Conservation (phyloP, 1,140 invertebrate species). For the Meloidogyne floridensis region DNA sequence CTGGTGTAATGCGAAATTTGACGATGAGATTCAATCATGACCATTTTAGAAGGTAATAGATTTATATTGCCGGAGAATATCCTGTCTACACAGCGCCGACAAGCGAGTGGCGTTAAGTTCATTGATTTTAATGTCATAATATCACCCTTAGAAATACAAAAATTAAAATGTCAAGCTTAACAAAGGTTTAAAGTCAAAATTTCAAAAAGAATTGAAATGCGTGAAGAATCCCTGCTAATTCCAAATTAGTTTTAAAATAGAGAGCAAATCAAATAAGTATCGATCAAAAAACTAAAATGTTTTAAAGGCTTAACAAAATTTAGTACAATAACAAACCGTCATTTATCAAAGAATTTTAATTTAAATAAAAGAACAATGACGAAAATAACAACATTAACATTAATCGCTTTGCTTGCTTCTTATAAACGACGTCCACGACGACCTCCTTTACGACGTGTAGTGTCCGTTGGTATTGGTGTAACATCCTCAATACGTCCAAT, state of each 20-base stretch:
- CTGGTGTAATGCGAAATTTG: background rate
- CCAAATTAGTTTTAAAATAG: no score
- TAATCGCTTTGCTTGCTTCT: constrained; percentile 55
- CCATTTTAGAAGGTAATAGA: background rate
- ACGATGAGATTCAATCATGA: background rate
- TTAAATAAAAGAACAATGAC: constrained; percentile 3
- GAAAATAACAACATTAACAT: constrained; percentile 24
- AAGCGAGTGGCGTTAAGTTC: background rate
- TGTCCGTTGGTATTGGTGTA: constrained; percentile 97
- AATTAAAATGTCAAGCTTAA: no score
- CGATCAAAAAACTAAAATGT: no score
- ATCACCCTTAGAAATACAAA: background rate
- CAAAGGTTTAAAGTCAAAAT: no score
- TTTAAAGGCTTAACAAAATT: no score
- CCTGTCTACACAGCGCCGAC: background rate
- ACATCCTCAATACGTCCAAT: constrained; percentile 98
- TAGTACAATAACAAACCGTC: background rate
- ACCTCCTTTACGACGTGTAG: constrained; percentile 98
- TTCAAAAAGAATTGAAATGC: no score
- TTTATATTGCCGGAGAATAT: background rate
- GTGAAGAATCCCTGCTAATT: no score
- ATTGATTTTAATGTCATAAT: background rate
- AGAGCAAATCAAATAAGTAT: no score
- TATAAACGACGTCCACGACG: constrained; percentile 97
- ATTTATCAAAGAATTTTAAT: background rate